Evolutionary conservation across 2,113 vertebrate genomes (phyloP).

Genomic region (Arenaria interpres): DNA sequence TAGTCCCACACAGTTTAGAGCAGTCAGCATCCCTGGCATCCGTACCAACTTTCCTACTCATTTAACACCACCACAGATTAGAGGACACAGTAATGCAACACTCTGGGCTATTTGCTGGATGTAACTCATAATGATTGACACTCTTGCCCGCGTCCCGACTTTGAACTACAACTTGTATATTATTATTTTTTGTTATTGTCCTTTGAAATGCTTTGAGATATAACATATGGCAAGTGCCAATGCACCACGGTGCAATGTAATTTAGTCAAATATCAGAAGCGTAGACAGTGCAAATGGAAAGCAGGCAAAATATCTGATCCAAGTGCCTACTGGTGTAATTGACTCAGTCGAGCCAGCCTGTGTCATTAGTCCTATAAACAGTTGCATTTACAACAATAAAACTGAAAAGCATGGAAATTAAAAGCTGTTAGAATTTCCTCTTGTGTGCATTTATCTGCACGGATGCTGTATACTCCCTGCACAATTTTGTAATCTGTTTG

Average conservation of each 20-base stretch:
- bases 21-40: constrained; percentile 41
- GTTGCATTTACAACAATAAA: constrained; percentile 84
- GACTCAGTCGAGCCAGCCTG: constrained; percentile 75
- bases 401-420: constrained; percentile 84
- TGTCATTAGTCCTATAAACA: constrained; percentile 80
- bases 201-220: constrained; percentile 69
- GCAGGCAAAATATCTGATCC: constrained; percentile 74
- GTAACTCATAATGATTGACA: constrained; percentile 62
- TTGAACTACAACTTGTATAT: constrained; percentile 50
- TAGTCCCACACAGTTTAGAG: constrained; percentile 49
- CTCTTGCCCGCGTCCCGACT: constrained; percentile 36
- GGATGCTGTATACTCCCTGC: constrained; percentile 59
- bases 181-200: constrained; percentile 72
- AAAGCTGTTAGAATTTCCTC: constrained; percentile 82
- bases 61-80: constrained; percentile 51
- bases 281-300: constrained; percentile 67
- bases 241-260: constrained; percentile 73
- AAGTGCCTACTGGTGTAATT: constrained; percentile 78
- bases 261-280: constrained; percentile 79
- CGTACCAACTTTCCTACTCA: constrained; percentile 39
- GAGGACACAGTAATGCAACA: constrained; percentile 47
- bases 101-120: constrained; percentile 61
- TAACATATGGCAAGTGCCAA: constrained; percentile 68
- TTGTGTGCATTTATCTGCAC: constrained; percentile 77
- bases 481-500: constrained; percentile 72